Base-by-base conservation (phyloP, 2,113 vertebrate species). In the Lipophrys pholis region DNA sequence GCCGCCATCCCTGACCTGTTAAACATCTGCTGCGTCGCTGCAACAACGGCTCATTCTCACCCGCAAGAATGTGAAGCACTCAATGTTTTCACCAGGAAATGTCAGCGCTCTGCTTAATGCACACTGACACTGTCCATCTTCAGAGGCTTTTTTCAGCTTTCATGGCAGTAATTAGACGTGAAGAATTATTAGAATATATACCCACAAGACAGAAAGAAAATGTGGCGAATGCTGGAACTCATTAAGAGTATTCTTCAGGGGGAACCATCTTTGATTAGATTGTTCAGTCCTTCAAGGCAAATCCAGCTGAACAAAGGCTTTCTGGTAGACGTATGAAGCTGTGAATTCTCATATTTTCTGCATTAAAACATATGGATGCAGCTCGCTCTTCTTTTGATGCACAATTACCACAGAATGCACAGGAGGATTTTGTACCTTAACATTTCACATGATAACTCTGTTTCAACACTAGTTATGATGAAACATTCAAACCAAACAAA, bases 121-220 rank as follows among this genome's bases (percentile, higher is more conserved):
- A 42, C 30, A 7, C 59, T 68, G 69, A 73, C 67, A 50, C 71
- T 69, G 82, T 92, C 88, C 84, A 54, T 89, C 63, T 87, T 88
- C 41, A 48, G 17, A 81, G 4, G 69, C 41, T 73, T 73, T 86
- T 70, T 62, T 57, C 67, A 73, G 54, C 81, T 71, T 80, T 71
- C 81, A 74, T 78, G 72, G 78, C 89, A 69, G 81, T 90, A 91
- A 93, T 93, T 90, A 90, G 78, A 83, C 75, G 81, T 84, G 71
- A 87, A 83, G 76, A 90, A 89, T 90, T 86, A 90, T 92, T 89
- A 90, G 82, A 90, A 90, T 82, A 82, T 85, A 89, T 91, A 89
- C 79, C 89, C 86, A 89, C 63, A 85, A 93, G 92, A 92, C 82
- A 87, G 75, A 89, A 86, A 77, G 81, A 78, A 89, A 88, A 87